Conservation (phyloP, 1,140 invertebrate genomes). For the Trachymyrmex septentrionalis region DNA sequence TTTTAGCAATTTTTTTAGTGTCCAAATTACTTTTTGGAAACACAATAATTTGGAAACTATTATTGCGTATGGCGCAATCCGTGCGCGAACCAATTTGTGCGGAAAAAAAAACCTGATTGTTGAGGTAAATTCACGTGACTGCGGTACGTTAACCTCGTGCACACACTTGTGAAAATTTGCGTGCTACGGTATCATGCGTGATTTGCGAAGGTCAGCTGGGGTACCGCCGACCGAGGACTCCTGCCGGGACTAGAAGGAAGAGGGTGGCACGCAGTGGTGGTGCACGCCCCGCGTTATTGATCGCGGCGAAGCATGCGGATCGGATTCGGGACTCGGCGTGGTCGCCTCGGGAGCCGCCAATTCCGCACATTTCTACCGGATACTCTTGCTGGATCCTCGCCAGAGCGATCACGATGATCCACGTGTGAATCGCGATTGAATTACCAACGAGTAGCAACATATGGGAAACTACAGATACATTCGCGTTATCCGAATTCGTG, state of each 20-base stretch:
- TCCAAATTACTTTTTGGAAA: not conserved
- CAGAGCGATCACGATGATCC: not conserved
- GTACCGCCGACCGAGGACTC: conserved; percentile 65
- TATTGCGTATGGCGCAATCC: not conserved
- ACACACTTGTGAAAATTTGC: conserved; percentile 12
- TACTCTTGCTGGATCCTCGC: conserved; percentile 2
- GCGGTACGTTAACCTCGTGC: not conserved
- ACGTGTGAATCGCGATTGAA: not conserved
- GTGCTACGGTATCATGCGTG: conserved; percentile 12
- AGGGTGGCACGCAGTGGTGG: conserved; percentile 76
- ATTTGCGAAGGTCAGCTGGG: conserved; percentile 66
- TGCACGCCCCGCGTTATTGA: conserved; percentile 85
- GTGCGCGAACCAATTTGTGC: not conserved
- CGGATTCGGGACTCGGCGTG: conserved; percentile 79
- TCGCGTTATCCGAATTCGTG: not conserved
- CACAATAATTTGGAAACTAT: not conserved
- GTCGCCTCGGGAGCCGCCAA: conserved; percentile 57
- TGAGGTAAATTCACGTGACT: not conserved
- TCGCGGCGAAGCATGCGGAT: conserved; percentile 80
- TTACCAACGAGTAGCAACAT: too few species aligned
- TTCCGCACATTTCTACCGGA: conserved; percentile 29
- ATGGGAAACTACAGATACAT: not conserved
- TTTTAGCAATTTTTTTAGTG: not conserved
- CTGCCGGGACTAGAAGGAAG: conserved; percentile 77
- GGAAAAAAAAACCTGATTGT: not conserved